Conservation (phyloP, 1,140 invertebrate species). For the Cotesia chilonis region DNA sequence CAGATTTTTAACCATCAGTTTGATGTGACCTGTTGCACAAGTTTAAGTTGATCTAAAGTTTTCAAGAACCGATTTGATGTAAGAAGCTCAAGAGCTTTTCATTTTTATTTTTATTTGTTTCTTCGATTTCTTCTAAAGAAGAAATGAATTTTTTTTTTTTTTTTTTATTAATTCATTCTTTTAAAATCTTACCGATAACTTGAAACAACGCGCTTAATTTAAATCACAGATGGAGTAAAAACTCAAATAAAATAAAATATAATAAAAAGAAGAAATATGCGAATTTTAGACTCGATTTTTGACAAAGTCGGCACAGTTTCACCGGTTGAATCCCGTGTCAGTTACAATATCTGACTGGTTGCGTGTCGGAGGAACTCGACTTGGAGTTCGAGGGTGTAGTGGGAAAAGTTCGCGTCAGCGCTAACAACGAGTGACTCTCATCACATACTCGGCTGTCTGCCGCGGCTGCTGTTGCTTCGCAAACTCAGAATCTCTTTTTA, state of each 20-base stretch:
- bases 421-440: neutral
- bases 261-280: too few relatives aligned
- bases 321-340: neutral
- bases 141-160: too few relatives aligned
- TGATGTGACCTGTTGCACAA: conserved; percentile 8
- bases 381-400: neutral
- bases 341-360: neutral
- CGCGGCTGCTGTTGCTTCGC: neutral
- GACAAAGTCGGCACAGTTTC: neutral
- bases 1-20: neutral
- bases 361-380: conserved; percentile 10
- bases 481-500: neutral
- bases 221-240: too few relatives aligned
- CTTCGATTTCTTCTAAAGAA: too few relatives aligned
- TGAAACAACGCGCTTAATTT: too few relatives aligned
- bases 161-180: too few relatives aligned
- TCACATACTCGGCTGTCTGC: neutral
- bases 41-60: neutral
- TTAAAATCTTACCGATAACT: too few relatives aligned
- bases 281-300: neutral
- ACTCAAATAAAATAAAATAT: too few relatives aligned
- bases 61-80: neutral
- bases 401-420: conserved; percentile 12
- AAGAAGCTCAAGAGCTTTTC: neutral
- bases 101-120: neutral